Evolutionary conservation across 2,888 invertebrate species (phyloP).

Genomic region (Corythucha ciliata): DNA sequence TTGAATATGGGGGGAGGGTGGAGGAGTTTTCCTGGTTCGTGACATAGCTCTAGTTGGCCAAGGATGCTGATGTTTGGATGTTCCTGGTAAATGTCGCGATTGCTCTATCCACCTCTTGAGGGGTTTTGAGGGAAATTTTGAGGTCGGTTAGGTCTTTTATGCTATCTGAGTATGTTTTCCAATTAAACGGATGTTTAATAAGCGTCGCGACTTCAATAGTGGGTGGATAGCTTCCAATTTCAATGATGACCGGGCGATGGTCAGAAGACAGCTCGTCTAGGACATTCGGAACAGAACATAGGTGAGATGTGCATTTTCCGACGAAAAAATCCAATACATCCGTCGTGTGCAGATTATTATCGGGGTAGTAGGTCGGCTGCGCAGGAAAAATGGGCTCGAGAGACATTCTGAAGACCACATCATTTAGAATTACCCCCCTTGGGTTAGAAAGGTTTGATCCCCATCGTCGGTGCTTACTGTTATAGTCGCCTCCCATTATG

Average conservation of each 20-base stretch:
- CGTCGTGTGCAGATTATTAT: neutral
- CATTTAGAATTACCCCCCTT: constrained; percentile 2
- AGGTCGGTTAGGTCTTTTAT: constrained; percentile 3
- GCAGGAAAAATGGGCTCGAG: constrained; percentile 6
- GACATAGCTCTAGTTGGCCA: too few species aligned
- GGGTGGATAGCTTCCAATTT: constrained; percentile 4
- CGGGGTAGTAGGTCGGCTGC: constrained; percentile 13
- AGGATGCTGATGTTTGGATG: neutral
- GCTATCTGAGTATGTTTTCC: constrained; percentile 5
- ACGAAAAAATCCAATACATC: constrained; percentile 12
- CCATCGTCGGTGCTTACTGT: constrained; percentile 8
- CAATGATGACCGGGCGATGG: constrained; percentile 14
- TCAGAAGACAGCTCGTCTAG: constrained; percentile 9
- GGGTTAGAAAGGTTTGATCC: constrained; percentile 1
- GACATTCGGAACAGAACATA: neutral
- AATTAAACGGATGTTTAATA: constrained; percentile 10
- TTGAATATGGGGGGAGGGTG: neutral
- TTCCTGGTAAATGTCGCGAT: constrained; percentile 5
- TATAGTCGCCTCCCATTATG: constrained; percentile 10
- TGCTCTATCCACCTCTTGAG: constrained; percentile 14
- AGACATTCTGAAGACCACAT: constrained; percentile 6
- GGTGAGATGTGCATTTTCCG: neutral
- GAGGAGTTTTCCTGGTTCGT: too few species aligned
- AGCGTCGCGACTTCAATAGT: neutral
- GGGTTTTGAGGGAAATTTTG: constrained; percentile 3